Base-by-base conservation (phyloP, 92 coral and sea anemone species). In the Heliopora coerulea region DNA sequence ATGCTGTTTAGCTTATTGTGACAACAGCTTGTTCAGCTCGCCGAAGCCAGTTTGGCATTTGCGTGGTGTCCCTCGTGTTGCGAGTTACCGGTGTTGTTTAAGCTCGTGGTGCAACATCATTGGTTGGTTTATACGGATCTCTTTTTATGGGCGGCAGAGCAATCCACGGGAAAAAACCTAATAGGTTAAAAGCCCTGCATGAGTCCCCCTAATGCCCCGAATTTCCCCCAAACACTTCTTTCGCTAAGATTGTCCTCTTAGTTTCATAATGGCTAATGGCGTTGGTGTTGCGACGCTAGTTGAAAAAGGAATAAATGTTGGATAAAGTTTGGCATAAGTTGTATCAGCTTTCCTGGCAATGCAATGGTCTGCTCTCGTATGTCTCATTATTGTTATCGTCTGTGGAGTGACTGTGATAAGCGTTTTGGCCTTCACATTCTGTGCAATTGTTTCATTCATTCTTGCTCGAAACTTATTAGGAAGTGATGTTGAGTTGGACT, bases 31-130 rank as follows among this genome's bases (percentile, higher is more conserved):
- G 42, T 37, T 33, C 19, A 46, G 57, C 27, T 66, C 26, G 73
- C 24, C 24, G 18, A n/a, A n/a, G 49, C 3, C 34, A 66, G 75
- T 60, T 68, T 68, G 75, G 75, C 27, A 26, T 68, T 26, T 68
- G 60, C 75, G 75, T 12, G 75, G 11, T 8, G 59, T 50, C 75
- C 40, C 75, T 59, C 75, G 75, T 31, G 75, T 68, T 50, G 60
- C 75, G 75, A 5, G 75, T 26, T 14, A 49, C 75, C 60, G 42
- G 59, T 68, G 19, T 28, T 65, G 29, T 27, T 28, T 44, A 15
- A 65, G 72, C 72, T 65, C 72, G 75, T 68, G 75, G 75, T 48
- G 29, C 75, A 60, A 23, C 32, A 40, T 68, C 57, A 68, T 68
- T 68, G 60, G 75, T 33, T 49, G 41, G n/a, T 15, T 46, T 7